Base-by-base conservation (phyloP, 2,888 invertebrate species). In the Nesidiocoris tenuis region DNA sequence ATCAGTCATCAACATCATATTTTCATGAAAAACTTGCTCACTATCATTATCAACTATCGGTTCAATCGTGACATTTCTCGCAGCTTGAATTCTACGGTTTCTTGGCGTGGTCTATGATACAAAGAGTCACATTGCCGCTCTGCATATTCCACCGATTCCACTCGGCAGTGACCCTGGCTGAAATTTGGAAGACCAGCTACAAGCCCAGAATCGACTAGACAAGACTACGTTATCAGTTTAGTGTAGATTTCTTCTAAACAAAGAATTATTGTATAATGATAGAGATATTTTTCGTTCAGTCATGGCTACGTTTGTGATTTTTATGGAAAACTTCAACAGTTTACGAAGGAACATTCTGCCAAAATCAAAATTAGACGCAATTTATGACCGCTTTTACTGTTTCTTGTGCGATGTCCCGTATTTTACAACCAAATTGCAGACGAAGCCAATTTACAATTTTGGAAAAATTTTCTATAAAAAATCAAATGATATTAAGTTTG, bases 111-210 rank as follows among this genome's bases (percentile, higher is more conserved):
- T 91, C 95, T 72, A 90, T 96, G 80, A 92, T 96, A 65, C 94
- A 95, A 84, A 92, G 96, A 82, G 90, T 96, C 82, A 95, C 95
- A 81, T 87, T 96, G 80, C 97, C 97, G 56, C 89, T 97, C 80
- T 95, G 95, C 87, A 96, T 96, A 84, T 96, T 96, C 89, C 96
- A 96, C 85, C 91, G 96, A 81, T 96, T 96, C 89, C 95, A 96
- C 85, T 95, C 95, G 78, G 94, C 95, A 24, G 95, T 96, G 39
- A 94, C 95, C 86, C 89, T 96, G 80, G 95, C 95, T 80, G 95
- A 96, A 86, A 94, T 96, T 81, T 96, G 96, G 96, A 96, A 96
- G 87, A 95, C 94, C 81, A 94, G 93, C 85, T 95, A 95, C 88
- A 94, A 94, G 86, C 92, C 93, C 81, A 90, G 94, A 80, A 87